Evolutionary conservation across 1,140 invertebrate species (phyloP), one percentile per base, ranked within the genome.

Genomic region (Meloidogyne chitwoodi): DNA sequence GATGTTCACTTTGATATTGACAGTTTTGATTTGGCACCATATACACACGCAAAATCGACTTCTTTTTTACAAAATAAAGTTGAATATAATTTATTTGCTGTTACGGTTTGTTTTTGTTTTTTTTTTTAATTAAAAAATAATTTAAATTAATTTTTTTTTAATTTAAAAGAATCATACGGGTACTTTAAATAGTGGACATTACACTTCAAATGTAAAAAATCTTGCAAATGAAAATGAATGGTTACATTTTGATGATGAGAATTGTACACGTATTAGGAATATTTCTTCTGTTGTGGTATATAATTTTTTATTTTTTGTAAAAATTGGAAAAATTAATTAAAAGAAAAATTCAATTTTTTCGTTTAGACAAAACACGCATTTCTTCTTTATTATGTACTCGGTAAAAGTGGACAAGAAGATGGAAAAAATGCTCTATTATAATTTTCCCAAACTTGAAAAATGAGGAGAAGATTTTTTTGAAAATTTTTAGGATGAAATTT

Each of bases 71-170:
- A 56, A 56, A 27, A 61, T 16, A 72, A 67, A 5, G n/a, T 74
- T 24, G n/a, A 16, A n/a, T 83, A 80, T 67, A 31, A 41, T 31
- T 56, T 83, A 16, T 83, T 84, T 64, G 77, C 77, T 26, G 68
- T 78, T 10, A 78, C 77, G 65, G 77, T 78, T 74, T 38, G 74
- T 22, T 22, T 74, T 16, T 4, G 26, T 10, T 31, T 61, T 16
- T n/a, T 19, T 56, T 56, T n/a, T 56, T 56, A 8, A 12, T 41
- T 12, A 41, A 41, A 14, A 41, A 44, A 26, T 72, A 22, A n/a
- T 61, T 0, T 0, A 14, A 78, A 77, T 14, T 22, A 19, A 6
- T 10, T 1, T 65, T 4, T 5, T 24, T 78, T 65, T 31, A 34
- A 3, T 26, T 19, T 77, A 67, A 22, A 27, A 78, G 77, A 78